These are phyloP conservation scores for Julus scanicus DNA, from an alignment of 2,888 invertebrate genomes.

Conservation along the genomic window DNA sequence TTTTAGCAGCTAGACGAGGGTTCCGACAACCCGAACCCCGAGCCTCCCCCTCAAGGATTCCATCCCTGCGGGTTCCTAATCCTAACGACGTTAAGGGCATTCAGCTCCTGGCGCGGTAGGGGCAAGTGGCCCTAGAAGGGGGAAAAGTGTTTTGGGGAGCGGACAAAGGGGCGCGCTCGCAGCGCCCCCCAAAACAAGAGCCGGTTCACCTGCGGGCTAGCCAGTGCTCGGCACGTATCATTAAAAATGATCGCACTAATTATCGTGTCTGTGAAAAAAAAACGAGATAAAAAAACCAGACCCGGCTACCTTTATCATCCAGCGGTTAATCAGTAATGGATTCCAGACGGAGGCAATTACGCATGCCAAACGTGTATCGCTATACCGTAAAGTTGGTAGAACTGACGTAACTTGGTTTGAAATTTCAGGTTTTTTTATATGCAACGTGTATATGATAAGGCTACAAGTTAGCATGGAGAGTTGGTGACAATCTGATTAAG, in stretches of 20 bases:
- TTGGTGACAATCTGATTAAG: too few species aligned
- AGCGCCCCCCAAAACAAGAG: not conserved
- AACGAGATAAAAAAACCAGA: not conserved
- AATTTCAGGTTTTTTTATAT: too few species aligned
- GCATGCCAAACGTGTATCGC: not conserved
- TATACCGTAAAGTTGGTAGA: not conserved
- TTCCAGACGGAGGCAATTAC: not conserved
- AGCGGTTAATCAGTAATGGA: not conserved
- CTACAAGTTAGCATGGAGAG: too few species aligned
- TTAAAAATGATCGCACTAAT: not conserved
- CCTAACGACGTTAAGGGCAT: not conserved
- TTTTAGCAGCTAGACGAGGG: constrained; percentile 34
- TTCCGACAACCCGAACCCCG: not conserved
- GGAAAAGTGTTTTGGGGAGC: too few species aligned
- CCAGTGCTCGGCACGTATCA: too few species aligned
- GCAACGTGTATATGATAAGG: too few species aligned
- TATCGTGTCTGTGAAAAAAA: constrained; percentile 16
- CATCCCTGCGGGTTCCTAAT: not conserved
- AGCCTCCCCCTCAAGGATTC: not conserved
- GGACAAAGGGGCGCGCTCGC: not conserved
- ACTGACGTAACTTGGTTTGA: not conserved
- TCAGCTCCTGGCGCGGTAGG: constrained; percentile 21
- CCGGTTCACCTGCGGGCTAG: not conserved
- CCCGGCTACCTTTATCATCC: not conserved
- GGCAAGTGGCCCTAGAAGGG: constrained; percentile 28